These are phyloP conservation scores for Pundamilia nyererei DNA, from an alignment of 2,113 vertebrate genomes.

Conservation along the genomic window DNA sequence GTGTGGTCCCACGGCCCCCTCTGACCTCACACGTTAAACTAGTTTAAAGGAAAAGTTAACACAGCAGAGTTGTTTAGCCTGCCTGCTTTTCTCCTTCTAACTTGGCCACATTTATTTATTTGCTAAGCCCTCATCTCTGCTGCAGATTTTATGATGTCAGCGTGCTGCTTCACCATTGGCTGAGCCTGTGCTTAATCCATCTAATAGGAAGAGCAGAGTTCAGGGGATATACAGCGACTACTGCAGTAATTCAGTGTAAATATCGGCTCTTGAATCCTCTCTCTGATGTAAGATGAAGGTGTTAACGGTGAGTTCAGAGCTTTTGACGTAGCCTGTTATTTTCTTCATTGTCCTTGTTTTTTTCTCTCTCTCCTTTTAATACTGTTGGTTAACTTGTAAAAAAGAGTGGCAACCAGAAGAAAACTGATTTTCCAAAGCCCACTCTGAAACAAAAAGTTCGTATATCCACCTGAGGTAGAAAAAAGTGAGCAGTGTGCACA, in stretches of 20 bases:
- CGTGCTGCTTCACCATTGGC: conserved; percentile 70
- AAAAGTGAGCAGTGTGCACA: not conserved
- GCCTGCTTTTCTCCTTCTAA: not conserved
- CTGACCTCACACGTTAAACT: not conserved
- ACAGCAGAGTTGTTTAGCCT: not conserved
- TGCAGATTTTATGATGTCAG: conserved; percentile 83
- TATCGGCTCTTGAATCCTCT: not conserved
- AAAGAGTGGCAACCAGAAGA: not conserved
- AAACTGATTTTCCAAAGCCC: not conserved
- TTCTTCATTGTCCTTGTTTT: not conserved
- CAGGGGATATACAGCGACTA: not conserved
- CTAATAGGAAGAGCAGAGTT: not conserved
- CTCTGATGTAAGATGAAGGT: not conserved
- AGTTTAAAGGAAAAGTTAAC: not conserved
- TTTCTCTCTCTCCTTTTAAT: rapidly evolving
- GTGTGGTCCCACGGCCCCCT: not conserved
- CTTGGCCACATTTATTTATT: not conserved
- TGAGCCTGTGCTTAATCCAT: conserved; percentile 13
- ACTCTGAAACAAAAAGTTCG: not conserved
- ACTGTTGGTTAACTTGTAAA: not conserved
- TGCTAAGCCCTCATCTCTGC: conserved; percentile 73
- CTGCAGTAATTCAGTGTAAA: not conserved
- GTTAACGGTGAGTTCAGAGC: not conserved
- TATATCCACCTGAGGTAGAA: not conserved
- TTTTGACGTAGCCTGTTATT: not conserved